Conservation (phyloP, 2,888 invertebrate genomes). For the Trichopria drosophilae region DNA sequence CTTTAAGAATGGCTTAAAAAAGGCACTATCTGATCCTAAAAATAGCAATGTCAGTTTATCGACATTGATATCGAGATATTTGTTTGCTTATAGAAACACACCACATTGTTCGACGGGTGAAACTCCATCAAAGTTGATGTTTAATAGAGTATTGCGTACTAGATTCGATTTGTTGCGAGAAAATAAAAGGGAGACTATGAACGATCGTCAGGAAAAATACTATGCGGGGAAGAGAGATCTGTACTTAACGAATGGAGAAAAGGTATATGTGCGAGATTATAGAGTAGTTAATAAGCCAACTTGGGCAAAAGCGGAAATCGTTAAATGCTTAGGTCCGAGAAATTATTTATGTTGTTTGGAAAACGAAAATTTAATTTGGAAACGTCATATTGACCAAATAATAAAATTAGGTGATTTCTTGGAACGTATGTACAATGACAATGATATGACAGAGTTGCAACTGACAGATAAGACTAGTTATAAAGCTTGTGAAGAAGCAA, state of each 20-base stretch:
- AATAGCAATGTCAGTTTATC: not conserved
- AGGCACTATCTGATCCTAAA: slow-evolving; percentile 7
- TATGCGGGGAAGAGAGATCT: no score
- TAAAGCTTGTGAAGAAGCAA: no score
- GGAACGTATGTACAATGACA: no score
- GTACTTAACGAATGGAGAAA: slow-evolving; percentile 1
- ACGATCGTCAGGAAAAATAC: not conserved
- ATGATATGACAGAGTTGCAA: no score
- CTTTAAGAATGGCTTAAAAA: slow-evolving; percentile 32
- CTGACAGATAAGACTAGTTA: no score
- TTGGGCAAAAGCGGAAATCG: slow-evolving; percentile 6
- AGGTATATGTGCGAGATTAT: slow-evolving; percentile 11
- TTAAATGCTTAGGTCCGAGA: slow-evolving; percentile 1
- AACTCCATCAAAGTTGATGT: slow-evolving; percentile 28
- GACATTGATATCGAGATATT: slow-evolving; percentile 5
- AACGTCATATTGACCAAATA: slow-evolving; percentile 24
- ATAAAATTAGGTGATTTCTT: slow-evolving; percentile 16
- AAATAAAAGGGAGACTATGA: not conserved
- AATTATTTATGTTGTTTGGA: slow-evolving; percentile 15
- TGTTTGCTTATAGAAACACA: slow-evolving; percentile 23
- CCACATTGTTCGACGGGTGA: slow-evolving; percentile 27
- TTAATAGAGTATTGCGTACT: slow-evolving; percentile 15
- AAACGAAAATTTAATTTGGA: slow-evolving; percentile 13
- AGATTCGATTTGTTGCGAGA: slow-evolving; percentile 18
- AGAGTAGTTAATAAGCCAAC: not conserved